Conservation (phyloP, 2,888 invertebrate species). For the Catocala fraxini region DNA sequence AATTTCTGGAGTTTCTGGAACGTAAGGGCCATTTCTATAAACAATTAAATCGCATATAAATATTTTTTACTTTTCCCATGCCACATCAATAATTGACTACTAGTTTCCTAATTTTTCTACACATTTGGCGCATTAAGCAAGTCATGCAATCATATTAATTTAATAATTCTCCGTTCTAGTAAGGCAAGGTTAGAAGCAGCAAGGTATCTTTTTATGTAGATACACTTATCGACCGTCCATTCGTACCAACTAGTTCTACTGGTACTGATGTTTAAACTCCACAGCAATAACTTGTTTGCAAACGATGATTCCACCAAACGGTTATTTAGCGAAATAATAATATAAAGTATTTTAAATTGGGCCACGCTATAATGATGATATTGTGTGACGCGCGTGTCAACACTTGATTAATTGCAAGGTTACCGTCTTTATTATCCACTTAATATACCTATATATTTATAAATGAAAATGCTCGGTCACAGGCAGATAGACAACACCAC, state of each 20-base stretch:
- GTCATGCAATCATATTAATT: too few species aligned
- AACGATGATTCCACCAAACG: slow-evolving; percentile 2
- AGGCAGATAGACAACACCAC: too few species aligned
- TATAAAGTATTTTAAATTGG: slow-evolving; percentile 44
- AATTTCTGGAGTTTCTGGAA: too few species aligned
- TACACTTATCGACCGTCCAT: background rate
- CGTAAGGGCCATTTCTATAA: too few species aligned
- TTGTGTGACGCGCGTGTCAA: slow-evolving; percentile 57
- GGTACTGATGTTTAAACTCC: background rate
- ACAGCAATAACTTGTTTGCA: background rate
- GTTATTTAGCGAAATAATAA: slow-evolving; percentile 3
- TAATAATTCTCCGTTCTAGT: too few species aligned
- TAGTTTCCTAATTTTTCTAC: too few species aligned
- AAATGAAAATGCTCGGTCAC: slow-evolving; percentile 9
- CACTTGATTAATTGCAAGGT: slow-evolving; percentile 69
- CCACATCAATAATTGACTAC: too few species aligned
- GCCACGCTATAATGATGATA: slow-evolving; percentile 50
- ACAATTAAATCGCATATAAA: too few species aligned
- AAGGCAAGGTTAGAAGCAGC: too few species aligned
- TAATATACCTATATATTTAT: slow-evolving; percentile 6
- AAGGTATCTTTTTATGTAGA: background rate
- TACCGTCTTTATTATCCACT: slow-evolving; percentile 35
- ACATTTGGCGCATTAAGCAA: too few species aligned
- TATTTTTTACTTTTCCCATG: too few species aligned
- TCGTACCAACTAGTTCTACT: slow-evolving; percentile 10